Base-by-base conservation (phyloP, 2,797 vertebrate species). In the Pyrrhura leucotis region DNA sequence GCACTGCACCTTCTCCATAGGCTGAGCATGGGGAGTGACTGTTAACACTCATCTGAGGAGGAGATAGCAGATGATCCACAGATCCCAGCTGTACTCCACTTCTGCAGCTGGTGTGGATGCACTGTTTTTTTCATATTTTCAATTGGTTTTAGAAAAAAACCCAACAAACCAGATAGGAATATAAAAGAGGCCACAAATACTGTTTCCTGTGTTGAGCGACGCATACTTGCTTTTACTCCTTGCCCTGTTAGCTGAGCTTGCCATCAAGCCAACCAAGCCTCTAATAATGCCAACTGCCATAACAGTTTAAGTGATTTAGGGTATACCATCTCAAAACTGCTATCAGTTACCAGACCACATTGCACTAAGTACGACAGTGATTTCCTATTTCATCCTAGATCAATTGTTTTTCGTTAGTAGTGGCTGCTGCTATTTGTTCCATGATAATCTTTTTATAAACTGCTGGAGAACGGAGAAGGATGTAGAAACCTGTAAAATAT, bases 1-100 rank as follows among this genome's bases (percentile, higher is more conserved):
- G 25, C 42, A 88, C 35, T 13, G 25, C 10, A 26, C 7, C 48
- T 76, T 23, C 17, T 66, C 48, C 59, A 12, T 1, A 31, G 44
- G 20, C 35, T 81, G 28, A 40, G 10, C 22, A 16, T 4, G 3
- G 51, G 44, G 28, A 71, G 20, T 4, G 5, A 47, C 10, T 11
- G 1, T 37, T 35, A 67, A 16, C 17, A 33, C 22, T 23, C 13
- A 25, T 0, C 0, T 6, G 3, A 3, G 26, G 9, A 72, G n/a
- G 58, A 56, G n/a, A 33, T 29, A 20, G 0, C 11, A 35, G 33
- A 35, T 26, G 28, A 17, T 29, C 48, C 17, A 63, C 54, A 58
- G 35, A 47, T 31, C 66, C 5, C 17, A 75, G 29, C 21, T 88
- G 58, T 48, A 37, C 3, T 42, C 22, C 10, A 29, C 31, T 71